A percentile compares a stretch with the other conserved stretches of the same genome.
These are phyloP conservation scores for Pogoniulus pusillus DNA, from an alignment of 2,797 vertebrate species.

Conservation along the genomic window DNA sequence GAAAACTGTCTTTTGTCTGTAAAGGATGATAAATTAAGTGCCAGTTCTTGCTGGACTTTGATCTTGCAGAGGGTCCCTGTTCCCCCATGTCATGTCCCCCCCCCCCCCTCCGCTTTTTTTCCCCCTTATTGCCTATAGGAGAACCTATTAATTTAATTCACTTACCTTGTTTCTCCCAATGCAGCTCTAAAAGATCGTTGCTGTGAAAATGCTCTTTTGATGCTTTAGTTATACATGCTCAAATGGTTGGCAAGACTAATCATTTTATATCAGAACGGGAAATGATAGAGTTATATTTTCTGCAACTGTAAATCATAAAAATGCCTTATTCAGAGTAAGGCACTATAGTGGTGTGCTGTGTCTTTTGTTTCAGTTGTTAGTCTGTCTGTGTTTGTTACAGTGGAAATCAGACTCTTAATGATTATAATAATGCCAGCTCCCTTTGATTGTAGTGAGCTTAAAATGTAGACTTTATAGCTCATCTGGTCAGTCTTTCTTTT, in stretches of 20 bases:
- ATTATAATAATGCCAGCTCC: not conserved
- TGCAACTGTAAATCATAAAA: conserved; percentile 16
- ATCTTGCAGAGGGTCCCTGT: conserved; percentile 76
- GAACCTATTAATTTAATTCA: conserved; percentile 83
- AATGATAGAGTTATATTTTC: conserved; percentile 16
- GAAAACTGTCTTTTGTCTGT: conserved; percentile 90
- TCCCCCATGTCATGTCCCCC: not conserved
- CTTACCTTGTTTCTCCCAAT: conserved; percentile 44
- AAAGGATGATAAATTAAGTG: conserved; percentile 95
- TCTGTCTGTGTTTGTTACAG: not conserved
- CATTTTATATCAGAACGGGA: conserved; percentile 2
- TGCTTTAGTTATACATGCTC: conserved; percentile 3
- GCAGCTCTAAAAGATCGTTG: not conserved
- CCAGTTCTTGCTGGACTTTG: conserved; percentile 88
- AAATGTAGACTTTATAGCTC: not conserved
- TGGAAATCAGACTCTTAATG: not conserved
- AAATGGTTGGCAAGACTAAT: conserved; percentile 3
- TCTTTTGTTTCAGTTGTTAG: not conserved
- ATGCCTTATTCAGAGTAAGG: not conserved
- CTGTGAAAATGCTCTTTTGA: conserved; percentile 8
- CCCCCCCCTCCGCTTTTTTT: accelerated
- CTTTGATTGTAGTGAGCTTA: not conserved
- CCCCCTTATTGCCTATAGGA: conserved; percentile 81
- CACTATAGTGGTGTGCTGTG: not conserved
- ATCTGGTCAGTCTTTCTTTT: not conserved